Evolutionary conservation across 2,797 vertebrate genomes (phyloP).

Genomic region (Chloroceryle inda): DNA sequence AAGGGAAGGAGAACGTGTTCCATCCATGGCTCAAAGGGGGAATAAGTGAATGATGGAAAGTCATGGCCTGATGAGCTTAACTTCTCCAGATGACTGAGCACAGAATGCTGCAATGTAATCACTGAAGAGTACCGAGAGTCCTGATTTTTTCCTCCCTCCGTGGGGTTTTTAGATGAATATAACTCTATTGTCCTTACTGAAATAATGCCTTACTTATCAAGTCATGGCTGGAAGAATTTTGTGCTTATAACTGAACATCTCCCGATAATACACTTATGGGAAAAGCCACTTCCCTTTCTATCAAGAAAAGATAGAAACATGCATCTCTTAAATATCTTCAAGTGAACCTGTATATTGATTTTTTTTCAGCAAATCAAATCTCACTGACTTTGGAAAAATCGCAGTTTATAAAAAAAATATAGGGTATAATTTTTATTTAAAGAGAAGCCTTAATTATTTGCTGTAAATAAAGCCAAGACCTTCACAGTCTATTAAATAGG

Average conservation of each 20-base stretch:
- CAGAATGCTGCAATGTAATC: background rate
- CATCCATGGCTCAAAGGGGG: background rate
- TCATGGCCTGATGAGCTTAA: background rate
- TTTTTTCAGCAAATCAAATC: background rate
- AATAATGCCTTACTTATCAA: background rate
- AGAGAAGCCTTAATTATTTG: background rate
- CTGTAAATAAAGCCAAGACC: background rate
- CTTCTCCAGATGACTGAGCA: background rate
- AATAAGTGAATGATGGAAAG: background rate
- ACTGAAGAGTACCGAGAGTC: background rate
- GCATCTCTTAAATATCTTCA: background rate
- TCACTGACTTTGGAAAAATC: background rate
- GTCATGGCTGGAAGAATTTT: background rate
- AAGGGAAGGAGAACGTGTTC: background rate
- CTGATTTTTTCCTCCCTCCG: background rate
- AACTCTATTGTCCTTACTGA: background rate
- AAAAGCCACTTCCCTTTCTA: background rate
- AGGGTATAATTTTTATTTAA: background rate
- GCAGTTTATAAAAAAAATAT: background rate
- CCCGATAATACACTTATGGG: fast-evolving
- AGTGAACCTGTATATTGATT: background rate
- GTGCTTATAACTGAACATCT: background rate
- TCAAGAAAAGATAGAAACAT: background rate
- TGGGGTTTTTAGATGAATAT: background rate
- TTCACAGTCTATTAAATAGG: background rate